Percentiles rank a stretch among this genome's conserved stretches.
These are phyloP conservation scores for Blennius ocellaris DNA, from an alignment of 2,113 vertebrate genomes.

Conservation along the genomic window DNA sequence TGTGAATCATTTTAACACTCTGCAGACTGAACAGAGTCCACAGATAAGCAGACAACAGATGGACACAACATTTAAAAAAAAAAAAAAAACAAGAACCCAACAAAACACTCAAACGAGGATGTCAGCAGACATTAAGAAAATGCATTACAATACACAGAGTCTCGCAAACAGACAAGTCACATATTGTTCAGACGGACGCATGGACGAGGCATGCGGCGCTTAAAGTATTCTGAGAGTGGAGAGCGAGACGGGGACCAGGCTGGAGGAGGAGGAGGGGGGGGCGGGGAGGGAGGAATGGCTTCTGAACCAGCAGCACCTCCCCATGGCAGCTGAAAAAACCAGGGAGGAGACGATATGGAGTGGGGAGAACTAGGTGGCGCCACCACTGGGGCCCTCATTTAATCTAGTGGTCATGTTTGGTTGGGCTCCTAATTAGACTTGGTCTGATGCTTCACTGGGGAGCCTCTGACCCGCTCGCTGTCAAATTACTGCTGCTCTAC, in stretches of 20 bases:
- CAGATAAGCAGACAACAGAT: conserved; percentile 68
- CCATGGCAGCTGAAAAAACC: conserved; percentile 50
- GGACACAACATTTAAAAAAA: conserved; percentile 64
- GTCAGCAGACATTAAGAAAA: conserved; percentile 60
- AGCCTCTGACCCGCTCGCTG: conserved; percentile 72
- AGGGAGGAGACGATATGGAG: conserved; percentile 35
- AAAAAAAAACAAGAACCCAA: conserved; percentile 48
- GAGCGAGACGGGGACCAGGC: conserved; percentile 72
- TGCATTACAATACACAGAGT: conserved; percentile 55
- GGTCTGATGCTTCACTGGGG: conserved; percentile 72
- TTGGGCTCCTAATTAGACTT: conserved; percentile 79
- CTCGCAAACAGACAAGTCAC: conserved; percentile 65
- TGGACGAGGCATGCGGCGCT: conserved; percentile 74
- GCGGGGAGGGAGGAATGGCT: conserved; percentile 73
- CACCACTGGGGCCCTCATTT: conserved; percentile 42
- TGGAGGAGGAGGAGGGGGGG: conserved; percentile 67
- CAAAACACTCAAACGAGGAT: conserved; percentile 58
- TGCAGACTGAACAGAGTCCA: conserved; percentile 49
- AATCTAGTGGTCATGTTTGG: conserved; percentile 75
- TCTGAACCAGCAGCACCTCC: conserved; percentile 70
- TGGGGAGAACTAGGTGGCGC: conserved; percentile 31
- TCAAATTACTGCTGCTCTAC: conserved; percentile 80
- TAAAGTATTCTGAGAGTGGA: conserved; percentile 64
- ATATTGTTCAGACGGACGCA: conserved; percentile 59
- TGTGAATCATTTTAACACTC: conserved; percentile 50